Evolutionary conservation across 2,113 vertebrate species (phyloP).

Genomic region (Clarias magur): DNA sequence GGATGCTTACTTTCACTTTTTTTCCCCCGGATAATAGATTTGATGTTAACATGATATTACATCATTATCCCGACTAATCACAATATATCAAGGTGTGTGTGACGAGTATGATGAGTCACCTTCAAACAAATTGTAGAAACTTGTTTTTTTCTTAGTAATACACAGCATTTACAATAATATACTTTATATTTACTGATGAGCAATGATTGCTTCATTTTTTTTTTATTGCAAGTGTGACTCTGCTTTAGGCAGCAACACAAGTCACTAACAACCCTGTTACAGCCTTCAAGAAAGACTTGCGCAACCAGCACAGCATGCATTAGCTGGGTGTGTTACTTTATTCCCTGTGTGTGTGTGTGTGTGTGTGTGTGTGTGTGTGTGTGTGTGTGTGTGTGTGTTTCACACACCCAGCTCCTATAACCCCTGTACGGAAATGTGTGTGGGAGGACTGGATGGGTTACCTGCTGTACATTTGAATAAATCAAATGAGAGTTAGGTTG

Average conservation of each 20-base stretch:
- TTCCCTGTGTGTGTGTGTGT: background rate
- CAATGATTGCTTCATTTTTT: background rate
- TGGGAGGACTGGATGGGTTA: slow-evolving; percentile 35
- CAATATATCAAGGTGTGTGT: background rate
- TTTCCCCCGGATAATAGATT: background rate
- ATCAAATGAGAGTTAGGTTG: slow-evolving; percentile 5
- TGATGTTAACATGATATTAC: background rate
- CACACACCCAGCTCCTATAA: slow-evolving; percentile 34
- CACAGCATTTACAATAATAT: background rate
- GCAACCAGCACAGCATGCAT: slow-evolving; percentile 43
- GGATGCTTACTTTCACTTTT: background rate
- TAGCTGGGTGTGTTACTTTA: slow-evolving; percentile 21
- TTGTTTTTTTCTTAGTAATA: background rate
- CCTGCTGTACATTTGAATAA: slow-evolving; percentile 25
- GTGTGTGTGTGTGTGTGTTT: slow-evolving; percentile 11
- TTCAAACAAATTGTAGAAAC: background rate
- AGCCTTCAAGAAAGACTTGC: slow-evolving; percentile 21
- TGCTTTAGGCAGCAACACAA: background rate
- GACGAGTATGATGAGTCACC: background rate
- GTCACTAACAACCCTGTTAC: slow-evolving; percentile 22
- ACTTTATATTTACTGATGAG: background rate
- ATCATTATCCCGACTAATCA: background rate
- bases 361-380: slow-evolving; percentile 6
- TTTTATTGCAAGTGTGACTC: slow-evolving; percentile 1
- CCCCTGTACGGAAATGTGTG: slow-evolving; percentile 9